Base-by-base conservation (phyloP, 2,113 vertebrate genomes). In the Coturnix japonica region DNA sequence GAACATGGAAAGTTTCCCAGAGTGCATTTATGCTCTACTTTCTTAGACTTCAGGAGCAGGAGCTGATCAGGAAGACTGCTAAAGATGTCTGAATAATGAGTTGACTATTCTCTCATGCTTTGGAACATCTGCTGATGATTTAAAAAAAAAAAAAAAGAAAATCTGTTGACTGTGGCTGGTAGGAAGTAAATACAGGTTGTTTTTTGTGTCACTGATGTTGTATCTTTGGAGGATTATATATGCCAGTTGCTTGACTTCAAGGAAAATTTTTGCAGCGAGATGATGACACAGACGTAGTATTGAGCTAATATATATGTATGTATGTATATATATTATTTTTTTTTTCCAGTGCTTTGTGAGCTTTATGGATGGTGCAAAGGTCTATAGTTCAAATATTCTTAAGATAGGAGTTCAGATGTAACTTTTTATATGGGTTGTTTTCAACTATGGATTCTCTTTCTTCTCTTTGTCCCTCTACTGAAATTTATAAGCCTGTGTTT, bases 201-300 rank as follows among this genome's bases (percentile, higher is more conserved):
- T 83, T 53, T 88, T 80, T 66, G 44, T 92, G 80, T 53, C 1
- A 0, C 26, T 59, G 46, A 10, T 57, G 69, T 35, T 53, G 35
- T 73, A 73, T 65, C 35, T 85, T 76, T 43, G 69, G 54, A 41
- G 39, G 54, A 56, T 65, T 72, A 47, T 4, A 5, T 22, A 41
- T 67, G 44, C 53, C 54, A 56, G 41, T 85, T 91, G 11, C 39
- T 75, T 93, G 67, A 76, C n/a, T 90, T 91, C 83, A 95, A 78
- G 60, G n/a, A 94, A 93, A 76, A 46, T 51, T 76, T 91, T 88
- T 53, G 53, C 71, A 46, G 25, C 39, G 59, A 43, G 79, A 31
- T 47, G 49, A 85, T 74, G 43, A 75, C 23, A 86, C 39, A 51
- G 39, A 64, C 8, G 21, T 17, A 72, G 22, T 23, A 26, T 51